Evolutionary conservation across 2,113 vertebrate species (phyloP).

Genomic region (human): DNA sequence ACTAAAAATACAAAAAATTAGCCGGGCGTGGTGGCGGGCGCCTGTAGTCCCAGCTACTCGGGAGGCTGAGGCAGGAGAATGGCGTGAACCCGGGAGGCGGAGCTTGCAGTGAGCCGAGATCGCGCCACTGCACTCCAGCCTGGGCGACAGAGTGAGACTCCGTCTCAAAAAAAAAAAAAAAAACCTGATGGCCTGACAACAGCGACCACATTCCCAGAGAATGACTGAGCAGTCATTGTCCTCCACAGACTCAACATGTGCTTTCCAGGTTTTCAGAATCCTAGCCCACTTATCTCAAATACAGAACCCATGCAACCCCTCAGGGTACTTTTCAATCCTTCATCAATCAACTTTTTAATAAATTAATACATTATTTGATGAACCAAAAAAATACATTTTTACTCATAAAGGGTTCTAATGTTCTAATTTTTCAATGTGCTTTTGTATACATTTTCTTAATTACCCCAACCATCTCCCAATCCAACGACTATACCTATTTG

Average conservation of each 20-base stretch:
- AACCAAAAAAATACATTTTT: not conserved
- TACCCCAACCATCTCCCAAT: not conserved
- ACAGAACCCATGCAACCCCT: not conserved
- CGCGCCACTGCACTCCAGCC: too few species aligned
- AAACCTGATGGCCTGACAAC: not conserved
- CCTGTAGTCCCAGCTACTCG: too few species aligned
- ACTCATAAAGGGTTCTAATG: not conserved
- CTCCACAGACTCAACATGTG: accelerated
- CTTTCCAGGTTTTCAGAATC: not conserved
- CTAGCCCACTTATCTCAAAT: not conserved
- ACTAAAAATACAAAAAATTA: too few species aligned
- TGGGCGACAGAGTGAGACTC: too few species aligned
- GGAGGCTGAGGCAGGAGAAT: too few species aligned
- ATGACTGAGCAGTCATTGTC: accelerated
- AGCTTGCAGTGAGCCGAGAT: too few species aligned
- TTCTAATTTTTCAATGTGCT: not conserved
- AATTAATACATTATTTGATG: not conserved
- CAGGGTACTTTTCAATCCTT: not conserved
- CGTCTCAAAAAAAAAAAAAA: too few species aligned
- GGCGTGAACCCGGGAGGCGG: too few species aligned
- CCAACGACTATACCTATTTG: not conserved
- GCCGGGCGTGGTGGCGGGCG: too few species aligned
- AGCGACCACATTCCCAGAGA: accelerated
- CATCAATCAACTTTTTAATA: not conserved
- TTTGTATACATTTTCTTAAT: not conserved